Evolutionary conservation across 2,797 vertebrate species (phyloP).

Genomic region (Numenius phaeopus): DNA sequence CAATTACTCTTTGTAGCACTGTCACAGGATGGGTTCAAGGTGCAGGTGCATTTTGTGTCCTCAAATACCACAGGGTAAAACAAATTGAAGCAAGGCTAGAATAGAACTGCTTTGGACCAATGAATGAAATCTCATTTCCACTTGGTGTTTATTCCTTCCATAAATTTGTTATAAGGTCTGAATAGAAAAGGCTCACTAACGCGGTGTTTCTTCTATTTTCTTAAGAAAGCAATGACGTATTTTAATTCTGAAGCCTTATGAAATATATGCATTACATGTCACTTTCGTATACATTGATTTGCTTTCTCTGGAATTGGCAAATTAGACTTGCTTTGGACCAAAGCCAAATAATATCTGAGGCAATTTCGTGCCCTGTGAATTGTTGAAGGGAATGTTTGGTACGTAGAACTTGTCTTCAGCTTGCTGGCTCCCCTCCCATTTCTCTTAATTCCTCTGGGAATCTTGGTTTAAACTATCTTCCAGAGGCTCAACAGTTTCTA

Average conservation of each 20-base stretch:
- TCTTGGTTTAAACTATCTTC: neutral
- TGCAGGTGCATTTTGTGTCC: neutral
- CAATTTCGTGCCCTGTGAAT: conserved; percentile 64
- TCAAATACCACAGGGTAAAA: neutral
- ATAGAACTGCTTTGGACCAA: neutral
- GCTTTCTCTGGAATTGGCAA: conserved; percentile 28
- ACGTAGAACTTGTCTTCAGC: neutral
- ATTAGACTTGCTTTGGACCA: conserved; percentile 38
- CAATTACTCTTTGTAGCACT: neutral
- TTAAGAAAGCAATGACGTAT: neutral
- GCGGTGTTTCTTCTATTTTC: neutral
- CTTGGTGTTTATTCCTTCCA: neutral
- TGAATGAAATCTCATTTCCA: neutral
- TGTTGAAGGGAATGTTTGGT: conserved; percentile 33
- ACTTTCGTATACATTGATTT: neutral
- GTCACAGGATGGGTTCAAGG: neutral
- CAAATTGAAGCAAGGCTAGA: neutral
- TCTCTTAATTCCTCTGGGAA: conserved; percentile 45
- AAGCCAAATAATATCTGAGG: conserved; percentile 40
- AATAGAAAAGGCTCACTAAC: neutral
- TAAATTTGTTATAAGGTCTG: neutral
- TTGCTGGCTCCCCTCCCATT: conserved; percentile 3
- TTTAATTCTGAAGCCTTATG: conserved; percentile 2
- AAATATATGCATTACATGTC: neutral
- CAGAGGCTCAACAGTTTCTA: neutral